A percentile compares a stretch with the other conserved stretches of the same genome.
Conservation (phyloP, 2,797 vertebrate species). For the Telmatherina bonti region DNA sequence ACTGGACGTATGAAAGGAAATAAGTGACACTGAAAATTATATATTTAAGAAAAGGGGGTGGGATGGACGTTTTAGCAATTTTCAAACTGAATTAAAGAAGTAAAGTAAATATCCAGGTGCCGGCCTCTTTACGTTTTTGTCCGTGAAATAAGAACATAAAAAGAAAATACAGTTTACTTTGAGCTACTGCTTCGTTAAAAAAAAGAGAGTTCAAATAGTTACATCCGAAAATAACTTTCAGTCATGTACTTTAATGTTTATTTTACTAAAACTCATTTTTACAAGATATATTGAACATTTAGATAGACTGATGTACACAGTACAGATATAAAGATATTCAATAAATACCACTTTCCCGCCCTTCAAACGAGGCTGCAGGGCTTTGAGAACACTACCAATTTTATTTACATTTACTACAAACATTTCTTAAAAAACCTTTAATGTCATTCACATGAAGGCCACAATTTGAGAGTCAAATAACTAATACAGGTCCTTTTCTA, state of each 20-base stretch:
- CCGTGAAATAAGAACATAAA: neutral
- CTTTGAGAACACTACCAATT: conserved; percentile 67
- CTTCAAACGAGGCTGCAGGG: conserved; percentile 56
- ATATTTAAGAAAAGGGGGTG: no score
- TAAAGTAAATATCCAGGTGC: neutral
- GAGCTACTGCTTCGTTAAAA: no score
- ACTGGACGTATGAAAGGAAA: neutral
- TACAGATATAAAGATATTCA: conserved; percentile 83
- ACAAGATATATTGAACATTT: conserved; percentile 76
- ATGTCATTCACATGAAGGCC: conserved; percentile 64
- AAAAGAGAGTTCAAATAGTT: no score
- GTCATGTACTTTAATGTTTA: conserved; percentile 67
- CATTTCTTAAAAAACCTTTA: conserved; percentile 37
- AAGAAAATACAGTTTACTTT: neutral
- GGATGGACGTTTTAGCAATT: no score
- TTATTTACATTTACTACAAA: conserved; percentile 76
- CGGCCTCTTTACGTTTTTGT: neutral
- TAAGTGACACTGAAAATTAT: no score
- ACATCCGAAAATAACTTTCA: conserved; percentile 23
- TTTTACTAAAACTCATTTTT: conserved; percentile 78
- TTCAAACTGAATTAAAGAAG: neutral
- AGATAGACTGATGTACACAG: conserved; percentile 78
- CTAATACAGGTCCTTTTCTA: conserved; percentile 60
- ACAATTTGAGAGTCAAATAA: conserved; percentile 57
- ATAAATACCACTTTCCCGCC: conserved; percentile 79